Evolutionary conservation across 2,797 vertebrate species (phyloP), one percentile per base, ranked within the genome.

Genomic region (Pseudochaenichthys georgianus): DNA sequence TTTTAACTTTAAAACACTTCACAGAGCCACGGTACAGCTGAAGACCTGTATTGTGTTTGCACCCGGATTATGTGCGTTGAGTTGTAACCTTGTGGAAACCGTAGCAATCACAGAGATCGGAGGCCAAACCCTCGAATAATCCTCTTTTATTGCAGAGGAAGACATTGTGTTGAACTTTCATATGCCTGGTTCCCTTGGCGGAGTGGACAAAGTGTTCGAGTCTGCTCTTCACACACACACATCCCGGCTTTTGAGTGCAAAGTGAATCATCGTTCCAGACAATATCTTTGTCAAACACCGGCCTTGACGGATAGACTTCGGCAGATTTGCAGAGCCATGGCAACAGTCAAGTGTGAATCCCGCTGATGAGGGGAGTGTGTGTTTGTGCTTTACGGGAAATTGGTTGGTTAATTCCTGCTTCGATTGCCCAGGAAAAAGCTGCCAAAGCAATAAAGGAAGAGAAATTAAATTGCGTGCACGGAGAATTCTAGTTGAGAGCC

Each of bases 281-380:
- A 90, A 92, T 87, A 93, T 91, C 92, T 93, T 92, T 93, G 91
- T 94, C 90, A 92, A 92, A 94, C 88, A 89, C 69, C 73, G 92
- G 92, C 93, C 93, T 94, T 94, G 94, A 93, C 81, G 80, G 87
- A 87, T 78, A 83, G 86, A 86, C 84, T 81, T 78, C 69, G 86
- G 84, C 92, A 92, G 92, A 90, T 89, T 88, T 57, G 62, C 59
- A 92, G 90, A 94, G 85, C 94, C 94, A 95, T 94, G 91, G 92
- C 92, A 94, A 95, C 94, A 86, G 88, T 85, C 78, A 85, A 90
- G 86, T 90, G 92, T 89, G 88, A 92, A 90, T 85, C 75, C 77
- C 64, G 59, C 77, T 84, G 85, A 81, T 77, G 87, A 87, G 79
- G 82, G 75, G 77, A 81, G 78, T 77, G 86, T 75, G 88, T 77